Evolutionary conservation across 2,113 vertebrate species (phyloP).

Genomic region (Ceratotherium simum): DNA sequence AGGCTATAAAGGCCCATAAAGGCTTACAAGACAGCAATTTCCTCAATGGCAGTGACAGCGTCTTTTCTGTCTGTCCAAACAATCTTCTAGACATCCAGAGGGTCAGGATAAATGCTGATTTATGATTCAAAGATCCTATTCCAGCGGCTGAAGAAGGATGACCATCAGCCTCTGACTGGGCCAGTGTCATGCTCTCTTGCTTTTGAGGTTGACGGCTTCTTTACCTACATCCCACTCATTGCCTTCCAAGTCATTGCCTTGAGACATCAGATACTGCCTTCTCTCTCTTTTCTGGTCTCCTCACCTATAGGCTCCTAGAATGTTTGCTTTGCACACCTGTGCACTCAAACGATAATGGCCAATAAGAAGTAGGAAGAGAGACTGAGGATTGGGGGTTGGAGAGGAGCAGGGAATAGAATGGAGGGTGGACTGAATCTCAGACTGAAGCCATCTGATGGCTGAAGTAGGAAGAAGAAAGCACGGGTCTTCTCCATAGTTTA

Average conservation of each 20-base stretch:
- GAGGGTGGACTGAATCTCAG: not conserved
- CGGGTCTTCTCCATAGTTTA: not conserved
- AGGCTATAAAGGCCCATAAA: not conserved
- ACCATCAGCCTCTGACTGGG: not conserved
- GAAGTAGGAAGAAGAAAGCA: not conserved
- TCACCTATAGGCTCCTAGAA: not conserved
- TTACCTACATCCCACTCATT: not conserved
- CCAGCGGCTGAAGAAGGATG: not conserved
- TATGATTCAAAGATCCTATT: not conserved
- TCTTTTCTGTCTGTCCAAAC: not conserved
- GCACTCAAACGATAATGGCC: not conserved
- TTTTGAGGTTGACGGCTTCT: not conserved
- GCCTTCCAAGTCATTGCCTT: not conserved
- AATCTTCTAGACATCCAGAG: not conserved
- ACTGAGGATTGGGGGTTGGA: not conserved
- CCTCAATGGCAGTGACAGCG: not conserved
- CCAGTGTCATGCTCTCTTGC: not conserved
- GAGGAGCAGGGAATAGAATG: not conserved
- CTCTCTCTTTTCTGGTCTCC: not conserved
- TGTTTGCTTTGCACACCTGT: not conserved
- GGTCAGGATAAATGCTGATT: not conserved
- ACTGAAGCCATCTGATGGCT: not conserved
- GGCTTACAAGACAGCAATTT: not conserved
- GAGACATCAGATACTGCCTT: not conserved
- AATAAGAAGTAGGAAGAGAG: not conserved